Evolutionary conservation across 2,113 vertebrate species (phyloP), one percentile per base, ranked within the genome.

Genomic region (Chloebia gouldiae): DNA sequence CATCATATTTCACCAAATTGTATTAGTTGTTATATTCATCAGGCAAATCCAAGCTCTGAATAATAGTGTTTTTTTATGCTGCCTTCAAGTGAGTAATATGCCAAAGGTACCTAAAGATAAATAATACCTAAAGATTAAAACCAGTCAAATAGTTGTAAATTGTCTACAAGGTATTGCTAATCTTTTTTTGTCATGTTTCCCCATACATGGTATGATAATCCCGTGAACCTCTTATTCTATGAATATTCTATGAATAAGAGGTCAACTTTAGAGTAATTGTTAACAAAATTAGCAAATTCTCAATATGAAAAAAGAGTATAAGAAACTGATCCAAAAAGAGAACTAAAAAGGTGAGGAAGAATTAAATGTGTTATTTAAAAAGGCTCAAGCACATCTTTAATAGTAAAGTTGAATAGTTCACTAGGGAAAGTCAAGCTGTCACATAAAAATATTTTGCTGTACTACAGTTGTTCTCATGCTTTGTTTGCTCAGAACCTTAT

Each of bases 71-170:
- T 61, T 61, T 61, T 66, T 57, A 54, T 78, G 45, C 35, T 92
- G 37, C 27, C 11, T 77, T 42, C 27, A 90, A 69, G 27, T 91
- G 42, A 60, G 33, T 37, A 91, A 88, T 56, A n/a, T 44, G 47
- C 6, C n/a, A 72, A 54, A 85, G 24, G 7, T 76, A 90, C 72
- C 94, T 94, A 81, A 86, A 81, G 42, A 50, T 7, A 44, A 79
- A 54, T 94, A 94, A 95, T 69, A 96, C 61, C 90, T 90, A 82
- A 90, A 84, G 45, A 44, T 9, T 81, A 85, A 88, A 61, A 78
- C 47, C 81, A 53, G 50, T 54, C 93, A 95, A 93, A 93, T 72
- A 19, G 56, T 59, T 81, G 19, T 71, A 93, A 93, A 81, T 93
- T 88, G 63, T 90, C 76, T 90, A 85, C 24, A 31, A 71, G 7